Percentiles rank a stretch among this genome's conserved stretches.
Conservation (phyloP, 2,113 vertebrate genomes). For the Vimba vimba region DNA sequence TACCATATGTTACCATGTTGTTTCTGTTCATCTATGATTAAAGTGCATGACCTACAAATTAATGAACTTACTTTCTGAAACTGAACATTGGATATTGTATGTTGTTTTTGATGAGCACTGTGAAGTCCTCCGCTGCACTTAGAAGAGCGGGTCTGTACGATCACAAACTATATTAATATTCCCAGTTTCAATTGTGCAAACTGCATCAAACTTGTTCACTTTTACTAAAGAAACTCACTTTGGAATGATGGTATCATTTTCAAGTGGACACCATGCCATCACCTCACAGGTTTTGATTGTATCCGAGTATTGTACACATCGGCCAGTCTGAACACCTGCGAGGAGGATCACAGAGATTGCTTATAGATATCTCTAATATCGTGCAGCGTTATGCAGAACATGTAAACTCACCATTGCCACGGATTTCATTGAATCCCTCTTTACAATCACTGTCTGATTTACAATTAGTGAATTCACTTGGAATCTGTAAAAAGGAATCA, state of each 20-base stretch:
- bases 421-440: slow-evolving; percentile 66
- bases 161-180: not conserved
- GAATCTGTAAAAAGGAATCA: slow-evolving; percentile 66
- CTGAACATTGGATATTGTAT: slow-evolving; percentile 87
- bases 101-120: slow-evolving; percentile 87
- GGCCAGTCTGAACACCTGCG: slow-evolving; percentile 81
- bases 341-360: not conserved
- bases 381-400: not conserved
- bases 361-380: not conserved
- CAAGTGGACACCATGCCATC: slow-evolving; percentile 84
- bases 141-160: slow-evolving; percentile 80
- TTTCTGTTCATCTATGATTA: not conserved
- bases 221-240: slow-evolving; percentile 66
- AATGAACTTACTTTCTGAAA: slow-evolving; percentile 82
- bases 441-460: slow-evolving; percentile 61
- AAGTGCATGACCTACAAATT: not conserved
- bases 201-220: not conserved
- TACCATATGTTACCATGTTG: not conserved
- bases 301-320: slow-evolving; percentile 69
- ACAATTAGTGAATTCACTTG: slow-evolving; percentile 70
- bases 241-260: slow-evolving; percentile 71
- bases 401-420: slow-evolving; percentile 75
- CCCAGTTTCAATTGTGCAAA: slow-evolving; percentile 38
- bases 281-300: slow-evolving; percentile 80
- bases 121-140: slow-evolving; percentile 83